Evolutionary conservation across 2,888 invertebrate genomes (phyloP).

Genomic region (Macrosoma leucophasiata): DNA sequence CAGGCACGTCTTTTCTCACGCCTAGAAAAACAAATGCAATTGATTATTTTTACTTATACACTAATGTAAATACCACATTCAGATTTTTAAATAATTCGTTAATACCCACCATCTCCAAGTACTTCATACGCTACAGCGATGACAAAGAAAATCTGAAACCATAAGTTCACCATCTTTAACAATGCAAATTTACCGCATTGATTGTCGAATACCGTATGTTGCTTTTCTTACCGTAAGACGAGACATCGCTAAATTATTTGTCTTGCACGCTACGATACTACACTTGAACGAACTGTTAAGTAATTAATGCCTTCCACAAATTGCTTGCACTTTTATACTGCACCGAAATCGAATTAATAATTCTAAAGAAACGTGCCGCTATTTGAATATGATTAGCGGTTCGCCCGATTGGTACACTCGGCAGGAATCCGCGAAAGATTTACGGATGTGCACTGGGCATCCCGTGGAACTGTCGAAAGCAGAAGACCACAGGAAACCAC

Average conservation of each 20-base stretch:
- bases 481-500: too few species aligned
- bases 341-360: constrained; percentile 64
- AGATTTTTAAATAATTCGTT: background rate
- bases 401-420: too few species aligned
- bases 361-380: constrained; percentile 54
- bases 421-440: too few species aligned
- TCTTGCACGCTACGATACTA: constrained; percentile 38
- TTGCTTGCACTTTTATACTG: constrained; percentile 64
- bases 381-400: constrained; percentile 65
- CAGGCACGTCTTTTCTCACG: constrained; percentile 31
- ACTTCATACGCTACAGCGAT: constrained; percentile 62
- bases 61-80: constrained; percentile 16
- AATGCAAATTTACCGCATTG: constrained; percentile 4
- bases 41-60: background rate
- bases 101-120: constrained; percentile 51
- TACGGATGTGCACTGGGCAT: too few species aligned
- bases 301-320: constrained; percentile 40
- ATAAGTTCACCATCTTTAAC: constrained; percentile 3
- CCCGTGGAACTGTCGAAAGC: too few species aligned
- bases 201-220: too few species aligned
- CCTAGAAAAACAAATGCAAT: constrained; percentile 8
- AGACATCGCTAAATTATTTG: constrained; percentile 46
- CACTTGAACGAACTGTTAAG: constrained; percentile 43
- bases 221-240: constrained; percentile 57
- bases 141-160: constrained; percentile 62